These are phyloP conservation scores for Drosophila kuntzei DNA, from an alignment of 2,888 invertebrate genomes.

Conservation along the genomic window DNA sequence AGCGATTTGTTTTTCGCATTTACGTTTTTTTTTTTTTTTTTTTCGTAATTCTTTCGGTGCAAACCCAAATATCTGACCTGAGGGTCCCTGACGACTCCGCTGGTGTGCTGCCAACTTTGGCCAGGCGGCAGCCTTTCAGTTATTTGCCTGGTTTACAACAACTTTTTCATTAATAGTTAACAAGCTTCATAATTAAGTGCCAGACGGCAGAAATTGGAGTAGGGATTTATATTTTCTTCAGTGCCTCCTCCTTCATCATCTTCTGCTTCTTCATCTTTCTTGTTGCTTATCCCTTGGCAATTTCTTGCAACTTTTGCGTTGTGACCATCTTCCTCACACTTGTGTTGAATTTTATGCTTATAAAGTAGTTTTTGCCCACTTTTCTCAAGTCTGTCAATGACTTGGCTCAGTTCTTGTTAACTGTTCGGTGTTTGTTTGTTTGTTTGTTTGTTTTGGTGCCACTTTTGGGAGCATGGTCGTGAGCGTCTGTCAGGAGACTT, in stretches of 20 bases:
- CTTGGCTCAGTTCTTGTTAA: conserved; percentile 49
- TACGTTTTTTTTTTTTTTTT: background rate
- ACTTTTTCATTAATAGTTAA: conserved; percentile 81
- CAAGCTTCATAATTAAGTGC: conserved; percentile 78
- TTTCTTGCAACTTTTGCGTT: conserved; percentile 33
- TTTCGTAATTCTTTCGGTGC: background rate
- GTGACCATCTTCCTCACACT: conserved; percentile 12
- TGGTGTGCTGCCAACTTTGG: conserved; percentile 28
- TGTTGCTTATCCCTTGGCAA: conserved; percentile 45
- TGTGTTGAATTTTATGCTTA: conserved; percentile 44
- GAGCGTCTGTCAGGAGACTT: conserved; percentile 58
- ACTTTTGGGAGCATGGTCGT: conserved; percentile 23
- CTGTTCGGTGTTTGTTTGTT: conserved; percentile 41
- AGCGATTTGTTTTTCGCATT: conserved; percentile 8
- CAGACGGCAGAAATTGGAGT: conserved; percentile 50
- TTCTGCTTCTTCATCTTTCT: conserved; percentile 10
- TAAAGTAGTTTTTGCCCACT: conserved; percentile 57
- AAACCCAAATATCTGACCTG: conserved; percentile 11
- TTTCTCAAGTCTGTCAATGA: conserved; percentile 59
- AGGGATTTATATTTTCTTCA: conserved; percentile 28
- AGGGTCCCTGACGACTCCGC: conserved; percentile 11
- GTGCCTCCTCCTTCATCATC: conserved; percentile 5
- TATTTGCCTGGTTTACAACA: conserved; percentile 60
- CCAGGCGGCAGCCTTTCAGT: conserved; percentile 10
- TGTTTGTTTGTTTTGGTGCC: conserved; percentile 52